A percentile compares a stretch with the other conserved stretches of the same genome.
Evolutionary conservation across 2,113 vertebrate genomes (phyloP).

Genomic region (Rallus limicola): DNA sequence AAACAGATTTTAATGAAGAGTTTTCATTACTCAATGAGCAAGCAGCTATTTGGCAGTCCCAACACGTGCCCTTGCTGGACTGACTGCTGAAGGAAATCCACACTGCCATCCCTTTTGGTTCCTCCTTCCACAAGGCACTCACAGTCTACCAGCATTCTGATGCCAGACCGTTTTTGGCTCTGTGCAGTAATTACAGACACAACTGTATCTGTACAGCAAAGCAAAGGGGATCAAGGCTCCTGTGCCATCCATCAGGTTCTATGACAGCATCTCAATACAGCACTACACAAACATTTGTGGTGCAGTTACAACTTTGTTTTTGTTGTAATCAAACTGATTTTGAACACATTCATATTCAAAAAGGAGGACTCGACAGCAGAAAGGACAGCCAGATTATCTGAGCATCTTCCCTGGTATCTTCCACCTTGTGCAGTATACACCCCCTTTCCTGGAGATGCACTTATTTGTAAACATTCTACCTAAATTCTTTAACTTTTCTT

Average conservation of each 20-base stretch:
- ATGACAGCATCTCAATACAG: background rate
- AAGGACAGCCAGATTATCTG: background rate
- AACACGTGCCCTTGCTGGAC: accelerated
- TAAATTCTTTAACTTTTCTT: background rate
- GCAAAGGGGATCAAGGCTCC: background rate
- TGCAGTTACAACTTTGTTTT: background rate
- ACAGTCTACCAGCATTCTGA: background rate
- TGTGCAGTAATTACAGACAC: background rate
- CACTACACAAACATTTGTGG: background rate
- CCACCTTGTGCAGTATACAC: accelerated
- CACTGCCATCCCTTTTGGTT: background rate
- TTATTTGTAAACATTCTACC: background rate
- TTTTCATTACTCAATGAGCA: background rate
- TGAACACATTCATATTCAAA: background rate
- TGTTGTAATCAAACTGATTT: background rate
- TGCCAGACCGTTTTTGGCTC: background rate
- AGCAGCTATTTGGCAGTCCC: background rate
- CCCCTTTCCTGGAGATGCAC: background rate
- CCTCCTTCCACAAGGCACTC: background rate
- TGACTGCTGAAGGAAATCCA: background rate
- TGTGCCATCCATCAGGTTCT: accelerated
- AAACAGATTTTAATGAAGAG: background rate
- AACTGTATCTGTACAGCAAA: background rate
- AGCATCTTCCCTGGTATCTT: background rate
- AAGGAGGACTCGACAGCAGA: background rate